These are phyloP conservation scores for Helarctos malayanus DNA, from an alignment of 2,797 vertebrate genomes.

Conservation along the genomic window DNA sequence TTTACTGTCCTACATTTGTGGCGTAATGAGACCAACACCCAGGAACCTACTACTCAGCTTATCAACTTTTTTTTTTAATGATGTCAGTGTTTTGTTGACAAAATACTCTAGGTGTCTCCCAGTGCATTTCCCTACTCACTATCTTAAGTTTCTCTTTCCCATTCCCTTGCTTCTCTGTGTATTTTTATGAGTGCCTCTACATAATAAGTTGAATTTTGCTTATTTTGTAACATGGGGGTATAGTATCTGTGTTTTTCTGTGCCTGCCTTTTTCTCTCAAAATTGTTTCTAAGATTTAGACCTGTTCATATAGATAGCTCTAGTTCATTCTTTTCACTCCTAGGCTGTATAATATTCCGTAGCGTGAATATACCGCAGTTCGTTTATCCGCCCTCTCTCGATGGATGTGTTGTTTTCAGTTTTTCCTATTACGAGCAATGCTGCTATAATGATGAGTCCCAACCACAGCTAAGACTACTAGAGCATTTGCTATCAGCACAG, in stretches of 20 bases:
- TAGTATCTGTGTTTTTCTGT: not conserved
- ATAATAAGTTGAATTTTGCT: not conserved
- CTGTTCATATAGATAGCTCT: not conserved
- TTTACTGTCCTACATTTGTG: not conserved
- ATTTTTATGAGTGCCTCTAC: not conserved
- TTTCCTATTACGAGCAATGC: not conserved
- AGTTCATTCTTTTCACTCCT: not conserved
- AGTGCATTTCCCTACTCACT: not conserved
- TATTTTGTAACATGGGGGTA: not conserved
- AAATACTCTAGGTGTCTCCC: not conserved
- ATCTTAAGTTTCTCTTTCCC: not conserved
- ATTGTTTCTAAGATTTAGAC: not conserved
- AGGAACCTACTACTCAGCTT: not conserved
- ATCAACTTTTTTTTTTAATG: not conserved
- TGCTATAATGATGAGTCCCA: not conserved
- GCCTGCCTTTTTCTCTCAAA: not conserved
- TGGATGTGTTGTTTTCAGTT: not conserved
- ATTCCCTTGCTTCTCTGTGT: not conserved
- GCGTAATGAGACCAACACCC: not conserved
- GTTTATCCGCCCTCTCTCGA: not conserved
- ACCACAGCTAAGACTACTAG: not conserved
- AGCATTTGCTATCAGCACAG: not conserved
- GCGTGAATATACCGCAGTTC: not conserved
- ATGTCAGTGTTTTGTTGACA: not conserved
- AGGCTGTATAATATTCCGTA: not conserved